Evolutionary conservation across 2,888 invertebrate genomes (phyloP).

Genomic region (Bombyx huttoni): DNA sequence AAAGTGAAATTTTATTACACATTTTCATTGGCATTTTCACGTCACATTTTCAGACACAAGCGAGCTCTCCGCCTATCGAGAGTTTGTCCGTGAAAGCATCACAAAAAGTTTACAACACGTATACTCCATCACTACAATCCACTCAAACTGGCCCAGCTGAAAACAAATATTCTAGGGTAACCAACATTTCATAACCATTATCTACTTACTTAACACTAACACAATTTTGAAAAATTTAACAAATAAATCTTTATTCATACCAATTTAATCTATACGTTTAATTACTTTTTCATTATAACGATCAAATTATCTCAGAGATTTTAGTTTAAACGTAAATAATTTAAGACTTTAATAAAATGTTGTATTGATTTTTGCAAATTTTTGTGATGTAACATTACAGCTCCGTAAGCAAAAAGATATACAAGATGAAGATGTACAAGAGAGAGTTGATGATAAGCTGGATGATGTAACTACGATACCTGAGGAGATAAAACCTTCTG

Average conservation of each 20-base stretch:
- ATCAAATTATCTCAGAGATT: too few relatives aligned
- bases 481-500: slow-evolving; percentile 22
- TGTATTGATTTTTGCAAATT: background rate
- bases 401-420: slow-evolving; percentile 33
- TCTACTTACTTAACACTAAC: background rate
- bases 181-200: slow-evolving; percentile 1
- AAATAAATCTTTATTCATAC: too few relatives aligned
- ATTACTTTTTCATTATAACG: too few relatives aligned
- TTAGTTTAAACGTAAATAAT: background rate
- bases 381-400: slow-evolving; percentile 26
- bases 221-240: background rate
- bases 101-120: slow-evolving; percentile 59
- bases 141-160: slow-evolving; percentile 42
- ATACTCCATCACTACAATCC: slow-evolving; percentile 47
- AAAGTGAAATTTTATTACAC: background rate
- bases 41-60: slow-evolving; percentile 49
- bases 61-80: slow-evolving; percentile 55
- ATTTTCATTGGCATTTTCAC: slow-evolving; percentile 2
- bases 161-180: slow-evolving; percentile 61
- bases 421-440: slow-evolving; percentile 24
- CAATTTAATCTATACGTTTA: too few relatives aligned
- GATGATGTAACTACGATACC: slow-evolving; percentile 16
- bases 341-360: background rate
- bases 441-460: slow-evolving; percentile 18
- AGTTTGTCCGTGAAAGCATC: slow-evolving; percentile 67